Base-by-base conservation (phyloP, 2,113 vertebrate genomes). In the Burhinus oedicnemus region DNA sequence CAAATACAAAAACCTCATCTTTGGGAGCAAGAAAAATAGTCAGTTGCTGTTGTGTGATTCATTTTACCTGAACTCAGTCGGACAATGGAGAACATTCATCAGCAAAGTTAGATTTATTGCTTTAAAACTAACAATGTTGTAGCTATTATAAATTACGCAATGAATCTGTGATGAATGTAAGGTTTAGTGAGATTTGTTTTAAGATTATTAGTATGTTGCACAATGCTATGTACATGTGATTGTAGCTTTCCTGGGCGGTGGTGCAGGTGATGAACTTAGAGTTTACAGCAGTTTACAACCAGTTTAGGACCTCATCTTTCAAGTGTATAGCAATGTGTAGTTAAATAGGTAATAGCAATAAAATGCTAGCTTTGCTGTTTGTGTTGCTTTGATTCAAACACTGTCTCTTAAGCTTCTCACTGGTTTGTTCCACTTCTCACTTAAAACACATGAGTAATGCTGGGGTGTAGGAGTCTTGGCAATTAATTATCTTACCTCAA, bases 371-470 rank as follows among this genome's bases (percentile, higher is more conserved):
- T 66, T 76, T 58, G 83, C 69, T 84, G 12, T 62, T 81, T 44
- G 40, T 32, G 23, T 58, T 79, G 61, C 77, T 94, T 94, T 91
- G 72, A 49, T 89, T 91, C 58, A 23, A 70, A 25, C n/a, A n/a
- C 17, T 45, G 27, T 55, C 61, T 83, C 42, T 52, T 52, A 25
- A 54, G 20, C 51, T 83, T 96, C 90, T 75, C 47, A 30, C 64
- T 83, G 47, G 44, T 90, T 45, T 81, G 32, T 66, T 93, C 32
- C 17, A 34, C 55, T 95, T 74, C 80, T 92, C 21, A 14, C 61
- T 82, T 89, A 55, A 72, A 94, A 83, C 44, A 58, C 17, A 54
- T 93, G 88, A 96, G 83, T 93, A 94, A 83, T 66, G 58, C 52
- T 64, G 83, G 60, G 80, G 49, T 68, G 40, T 69, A 86, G 65